Conservation (phyloP, 2,888 invertebrate genomes). For the Oxyteleia sp. region DNA sequence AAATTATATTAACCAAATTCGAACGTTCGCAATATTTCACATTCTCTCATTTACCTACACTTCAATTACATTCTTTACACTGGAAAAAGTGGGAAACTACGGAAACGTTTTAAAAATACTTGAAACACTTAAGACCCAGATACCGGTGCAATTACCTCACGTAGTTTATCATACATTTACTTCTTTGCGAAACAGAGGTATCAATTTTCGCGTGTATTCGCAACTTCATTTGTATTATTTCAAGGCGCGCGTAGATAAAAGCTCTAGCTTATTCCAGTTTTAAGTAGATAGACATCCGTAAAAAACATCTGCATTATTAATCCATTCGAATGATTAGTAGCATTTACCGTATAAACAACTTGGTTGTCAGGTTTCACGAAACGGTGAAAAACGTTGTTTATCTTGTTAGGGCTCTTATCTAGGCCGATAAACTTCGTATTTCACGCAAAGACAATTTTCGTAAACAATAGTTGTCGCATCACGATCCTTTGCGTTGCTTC, state of each 20-base stretch:
- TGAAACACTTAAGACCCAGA: neutral
- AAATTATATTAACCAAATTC: too few relatives aligned
- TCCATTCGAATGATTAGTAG: slow-evolving; percentile 30
- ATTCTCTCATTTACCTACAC: too few relatives aligned
- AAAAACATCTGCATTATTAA: slow-evolving; percentile 56
- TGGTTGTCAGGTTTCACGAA: slow-evolving; percentile 18
- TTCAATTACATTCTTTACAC: too few relatives aligned
- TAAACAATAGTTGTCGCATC: slow-evolving; percentile 38
- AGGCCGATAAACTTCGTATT: slow-evolving; percentile 49
- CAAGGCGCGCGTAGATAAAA: slow-evolving; percentile 41
- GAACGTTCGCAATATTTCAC: too few relatives aligned
- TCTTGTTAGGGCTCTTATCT: slow-evolving; percentile 38
- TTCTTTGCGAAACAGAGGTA: slow-evolving; percentile 12
- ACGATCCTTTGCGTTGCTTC: too few relatives aligned
- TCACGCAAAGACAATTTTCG: slow-evolving; percentile 34
- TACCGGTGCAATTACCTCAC: neutral
- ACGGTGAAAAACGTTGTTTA: slow-evolving; percentile 26
- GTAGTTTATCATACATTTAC: slow-evolving; percentile 3
- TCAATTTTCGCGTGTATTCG: slow-evolving; percentile 21
- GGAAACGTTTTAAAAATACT: neutral
- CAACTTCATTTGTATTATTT: slow-evolving; percentile 29
- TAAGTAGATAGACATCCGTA: slow-evolving; percentile 45
- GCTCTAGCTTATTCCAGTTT: slow-evolving; percentile 56
- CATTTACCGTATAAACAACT: slow-evolving; percentile 34
- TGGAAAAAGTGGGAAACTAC: too few relatives aligned